phyloP scores from a whole-genome alignment of 1,140 invertebrate genomes.

The Pachypeltis micranthus region DNA sequence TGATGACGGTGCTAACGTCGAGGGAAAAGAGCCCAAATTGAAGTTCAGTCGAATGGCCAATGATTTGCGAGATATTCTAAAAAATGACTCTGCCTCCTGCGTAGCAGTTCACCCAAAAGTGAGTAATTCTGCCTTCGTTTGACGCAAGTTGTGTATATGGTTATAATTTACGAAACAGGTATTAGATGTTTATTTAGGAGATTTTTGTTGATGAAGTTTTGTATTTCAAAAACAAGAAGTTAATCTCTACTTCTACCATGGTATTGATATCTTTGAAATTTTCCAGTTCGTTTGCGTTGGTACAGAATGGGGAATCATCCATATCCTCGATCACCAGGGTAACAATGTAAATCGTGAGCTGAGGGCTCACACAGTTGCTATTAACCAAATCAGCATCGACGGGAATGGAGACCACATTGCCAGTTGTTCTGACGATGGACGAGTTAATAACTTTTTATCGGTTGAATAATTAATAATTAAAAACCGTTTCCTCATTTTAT shows the following conservation, averaged over 20 bases:
- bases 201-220: background rate
- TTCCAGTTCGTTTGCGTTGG: constrained; percentile 81
- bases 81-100: constrained; percentile 80
- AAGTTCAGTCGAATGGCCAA: constrained; percentile 83
- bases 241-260: background rate
- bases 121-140: background rate
- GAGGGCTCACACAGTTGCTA: constrained; percentile 68
- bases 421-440: constrained; percentile 92
- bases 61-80: constrained; percentile 72
- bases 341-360: constrained; percentile 57
- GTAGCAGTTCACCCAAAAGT: constrained; percentile 87
- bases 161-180: constrained; percentile 7
- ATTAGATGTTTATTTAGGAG: background rate
- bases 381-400: constrained; percentile 92
- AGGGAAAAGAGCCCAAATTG: constrained; percentile 79
- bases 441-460: constrained; percentile 40
- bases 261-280: constrained; percentile 7
- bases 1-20: constrained; percentile 29
- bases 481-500: background rate
- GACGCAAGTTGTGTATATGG: background rate
- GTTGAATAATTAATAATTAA: background rate
- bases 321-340: constrained; percentile 85
- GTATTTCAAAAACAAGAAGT: background rate
- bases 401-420: constrained; percentile 78
- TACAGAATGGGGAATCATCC: constrained; percentile 78